These are phyloP conservation scores for Sciaenops ocellatus DNA, from an alignment of 2,797 vertebrate genomes.

Conservation along the genomic window DNA sequence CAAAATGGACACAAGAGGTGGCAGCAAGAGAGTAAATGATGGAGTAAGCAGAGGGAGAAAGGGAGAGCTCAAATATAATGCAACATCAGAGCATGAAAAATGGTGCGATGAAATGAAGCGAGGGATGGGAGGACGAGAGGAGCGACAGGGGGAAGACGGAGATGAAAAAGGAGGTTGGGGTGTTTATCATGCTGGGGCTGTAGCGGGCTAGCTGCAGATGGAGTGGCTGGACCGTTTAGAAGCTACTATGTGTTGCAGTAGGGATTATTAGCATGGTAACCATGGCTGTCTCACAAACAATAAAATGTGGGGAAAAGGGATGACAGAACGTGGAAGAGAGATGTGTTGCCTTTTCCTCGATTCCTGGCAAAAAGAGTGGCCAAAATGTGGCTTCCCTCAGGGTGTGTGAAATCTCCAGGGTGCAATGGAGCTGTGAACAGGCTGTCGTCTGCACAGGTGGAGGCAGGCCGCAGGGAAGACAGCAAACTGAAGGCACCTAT, in stretches of 20 bases:
- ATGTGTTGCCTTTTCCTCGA: slow-evolving; percentile 40
- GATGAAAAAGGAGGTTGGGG: slow-evolving; percentile 50
- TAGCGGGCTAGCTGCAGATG: slow-evolving; percentile 80
- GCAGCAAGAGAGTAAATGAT: slow-evolving; percentile 59
- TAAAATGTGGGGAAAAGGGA: slow-evolving; percentile 28
- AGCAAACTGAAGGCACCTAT: background rate
- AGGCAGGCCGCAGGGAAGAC: slow-evolving; percentile 26
- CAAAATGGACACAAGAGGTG: slow-evolving; percentile 63
- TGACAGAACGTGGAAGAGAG: slow-evolving; percentile 19
- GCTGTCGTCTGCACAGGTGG: slow-evolving; percentile 66
- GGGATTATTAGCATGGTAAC: slow-evolving; percentile 79
- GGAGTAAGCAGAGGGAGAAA: slow-evolving; percentile 38
- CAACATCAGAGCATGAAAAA: slow-evolving; percentile 56
- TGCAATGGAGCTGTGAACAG: slow-evolving; percentile 55
- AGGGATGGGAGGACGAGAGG: slow-evolving; percentile 32
- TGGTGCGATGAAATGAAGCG: slow-evolving; percentile 59
- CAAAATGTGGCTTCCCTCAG: slow-evolving; percentile 64
- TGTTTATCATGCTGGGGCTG: slow-evolving; percentile 86
- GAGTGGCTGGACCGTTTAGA: slow-evolving; percentile 73
- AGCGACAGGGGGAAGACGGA: slow-evolving; percentile 20
- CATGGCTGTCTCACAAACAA: slow-evolving; percentile 63
- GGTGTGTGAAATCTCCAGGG: slow-evolving; percentile 53
- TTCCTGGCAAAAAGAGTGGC: slow-evolving; percentile 57
- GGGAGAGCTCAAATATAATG: slow-evolving; percentile 53
- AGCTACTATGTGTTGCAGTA: slow-evolving; percentile 78